Evolutionary conservation across 1,140 invertebrate genomes (phyloP), one percentile per base, ranked within the genome.

Genomic region (Caerostris darwini): DNA sequence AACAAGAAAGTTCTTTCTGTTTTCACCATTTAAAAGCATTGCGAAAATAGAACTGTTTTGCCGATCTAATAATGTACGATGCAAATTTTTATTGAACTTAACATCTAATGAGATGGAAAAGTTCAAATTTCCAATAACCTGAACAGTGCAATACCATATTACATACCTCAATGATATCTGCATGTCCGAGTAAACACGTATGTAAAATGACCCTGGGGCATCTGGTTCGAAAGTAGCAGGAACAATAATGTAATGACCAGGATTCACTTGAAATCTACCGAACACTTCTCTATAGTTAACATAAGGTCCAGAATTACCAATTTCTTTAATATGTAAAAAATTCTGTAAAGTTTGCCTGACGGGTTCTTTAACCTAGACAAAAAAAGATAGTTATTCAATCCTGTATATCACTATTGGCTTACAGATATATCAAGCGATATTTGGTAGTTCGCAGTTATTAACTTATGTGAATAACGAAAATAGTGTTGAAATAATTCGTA

Each of bases 191-290:
- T 96, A 97, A 53, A 97, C 96, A 94, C 97, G 95, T 8, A 97
- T 94, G 94, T 97, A 95, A 95, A 97, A 97, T 53, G 96, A 95
- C 57, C 96, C 97, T 77, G 96, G 95, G 34, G 96, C 94, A 59
- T 96, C 95, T 10, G 97, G 96, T 94, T 97, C 96, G 95, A 97
- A 97, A 14, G 97, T 97, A 3, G 97, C 97, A 7, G 97, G 97
- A 82, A 97, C 96, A 87, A 97, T 96, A 59, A 97, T 96, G 95
- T 97, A 97, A 12, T 96, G 95, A 5, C 97, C 97, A 7, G 96
- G 96, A 10, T 95, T 95, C 56, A 97, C 95, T 94, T 96, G 96
- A 95, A 97, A 96, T 57, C 97, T 95, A 4, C 96, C 96, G 95
- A 96, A 96, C 4, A 97, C 96, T 95, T 97, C 97, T 85, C 97